Conservation (phyloP, 2,888 invertebrate genomes). For the Pandemis cinnamomeana region DNA sequence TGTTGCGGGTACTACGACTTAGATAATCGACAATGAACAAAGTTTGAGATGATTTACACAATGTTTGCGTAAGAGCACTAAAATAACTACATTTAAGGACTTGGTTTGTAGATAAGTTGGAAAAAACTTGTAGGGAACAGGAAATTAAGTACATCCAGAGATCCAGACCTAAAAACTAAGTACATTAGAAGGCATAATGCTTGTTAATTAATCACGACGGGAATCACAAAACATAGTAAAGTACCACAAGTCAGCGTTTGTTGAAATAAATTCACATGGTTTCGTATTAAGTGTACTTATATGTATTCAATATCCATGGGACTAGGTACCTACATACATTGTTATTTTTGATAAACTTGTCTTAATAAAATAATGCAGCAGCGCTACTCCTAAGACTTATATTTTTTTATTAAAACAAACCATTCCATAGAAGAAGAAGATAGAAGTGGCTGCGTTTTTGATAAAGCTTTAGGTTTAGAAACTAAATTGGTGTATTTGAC, state of each 20-base stretch:
- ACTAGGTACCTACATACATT: neutral
- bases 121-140: neutral
- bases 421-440: neutral
- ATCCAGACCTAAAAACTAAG: neutral
- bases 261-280: neutral
- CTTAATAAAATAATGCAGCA: neutral
- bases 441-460: neutral
- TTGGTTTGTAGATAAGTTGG: neutral
- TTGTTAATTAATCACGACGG: too few species aligned
- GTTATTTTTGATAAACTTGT: conserved; percentile 1
- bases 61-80: neutral
- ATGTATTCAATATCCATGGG: neutral
- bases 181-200: too few species aligned
- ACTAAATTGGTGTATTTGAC: conserved; percentile 1
- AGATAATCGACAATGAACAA: neutral
- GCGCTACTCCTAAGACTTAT: conserved; percentile 1
- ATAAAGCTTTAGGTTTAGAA: neutral
- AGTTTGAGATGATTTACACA: neutral
- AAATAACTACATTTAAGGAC: neutral
- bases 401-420: neutral
- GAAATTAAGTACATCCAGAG: neutral
- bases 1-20: neutral
- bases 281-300: neutral
- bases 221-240: too few species aligned
- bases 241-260: neutral